Conservation (phyloP, 1,140 invertebrate species). For the Trissolcus basalis region DNA sequence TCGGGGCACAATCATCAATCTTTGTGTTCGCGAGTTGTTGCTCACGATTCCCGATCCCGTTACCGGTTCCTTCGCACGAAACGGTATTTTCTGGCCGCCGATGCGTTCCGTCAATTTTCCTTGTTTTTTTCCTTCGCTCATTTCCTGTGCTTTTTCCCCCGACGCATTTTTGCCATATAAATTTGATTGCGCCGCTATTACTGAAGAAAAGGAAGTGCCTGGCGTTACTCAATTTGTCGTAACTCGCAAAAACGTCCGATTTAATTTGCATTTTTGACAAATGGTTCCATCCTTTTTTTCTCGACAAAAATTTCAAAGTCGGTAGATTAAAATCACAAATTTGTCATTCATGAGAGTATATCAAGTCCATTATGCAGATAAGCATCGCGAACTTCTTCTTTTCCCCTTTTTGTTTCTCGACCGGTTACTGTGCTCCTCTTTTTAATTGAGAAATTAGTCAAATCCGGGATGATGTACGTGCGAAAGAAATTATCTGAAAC, state of each 20-base stretch:
- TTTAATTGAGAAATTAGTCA: constrained; percentile 3
- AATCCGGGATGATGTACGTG: too few species aligned
- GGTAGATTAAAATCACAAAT: too few species aligned
- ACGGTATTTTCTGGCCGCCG: constrained; percentile 34
- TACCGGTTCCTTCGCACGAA: constrained; percentile 37
- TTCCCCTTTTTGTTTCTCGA: too few species aligned
- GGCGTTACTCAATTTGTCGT: constrained; percentile 10
- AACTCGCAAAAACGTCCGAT: constrained; percentile 9
- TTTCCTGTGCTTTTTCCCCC: constrained; percentile 30
- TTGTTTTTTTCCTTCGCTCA: constrained; percentile 22
- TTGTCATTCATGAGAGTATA: too few species aligned
- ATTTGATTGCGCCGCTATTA: constrained; percentile 22
- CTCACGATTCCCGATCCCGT: constrained; percentile 27
- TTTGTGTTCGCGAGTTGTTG: constrained; percentile 12
- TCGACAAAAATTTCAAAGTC: too few species aligned
- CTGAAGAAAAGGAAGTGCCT: constrained; percentile 29
- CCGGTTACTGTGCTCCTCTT: neutral
- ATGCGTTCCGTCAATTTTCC: constrained; percentile 38
- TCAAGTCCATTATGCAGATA: too few species aligned
- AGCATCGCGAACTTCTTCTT: too few species aligned
- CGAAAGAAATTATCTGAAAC: too few species aligned
- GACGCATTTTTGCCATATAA: constrained; percentile 19
- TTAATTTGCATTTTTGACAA: constrained; percentile 3
- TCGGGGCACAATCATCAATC: constrained; percentile 35
- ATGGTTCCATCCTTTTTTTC: too few species aligned